phyloP scores from a whole-genome alignment of 2,888 invertebrate genomes.

The Sphaerophoria rueppellii region DNA sequence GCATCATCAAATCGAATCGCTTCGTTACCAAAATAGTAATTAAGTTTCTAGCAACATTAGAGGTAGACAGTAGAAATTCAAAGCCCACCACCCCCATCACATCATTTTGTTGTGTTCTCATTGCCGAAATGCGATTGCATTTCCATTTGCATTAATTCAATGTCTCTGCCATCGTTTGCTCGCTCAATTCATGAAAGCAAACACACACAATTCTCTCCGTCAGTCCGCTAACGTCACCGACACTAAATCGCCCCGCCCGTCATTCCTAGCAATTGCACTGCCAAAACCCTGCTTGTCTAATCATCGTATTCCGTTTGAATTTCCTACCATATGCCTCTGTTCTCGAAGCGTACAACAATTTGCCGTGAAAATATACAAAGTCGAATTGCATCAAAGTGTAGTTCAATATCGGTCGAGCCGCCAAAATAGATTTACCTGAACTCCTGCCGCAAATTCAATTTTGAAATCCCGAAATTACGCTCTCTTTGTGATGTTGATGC shows the following conservation, averaged over 20 bases:
- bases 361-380: conserved; percentile 9
- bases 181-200: conserved; percentile 47
- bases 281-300: conserved; percentile 40
- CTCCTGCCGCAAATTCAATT: conserved; percentile 79
- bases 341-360: conserved; percentile 1
- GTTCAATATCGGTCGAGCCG: conserved; percentile 47
- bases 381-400: conserved; percentile 43
- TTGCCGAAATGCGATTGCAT: conserved; percentile 59
- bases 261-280: not conserved
- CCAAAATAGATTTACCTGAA: conserved; percentile 62
- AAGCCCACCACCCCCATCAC: not conserved
- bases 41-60: conserved; percentile 28
- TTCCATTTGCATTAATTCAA: conserved; percentile 70
- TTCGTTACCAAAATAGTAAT: conserved; percentile 40
- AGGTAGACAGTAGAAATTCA: not conserved
- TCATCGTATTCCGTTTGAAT: conserved; percentile 52
- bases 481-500: conserved; percentile 44
- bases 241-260: not conserved
- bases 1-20: no score
- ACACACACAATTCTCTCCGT: not conserved
- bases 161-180: conserved; percentile 45
- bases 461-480: conserved; percentile 74
- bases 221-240: not conserved
- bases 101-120: not conserved
- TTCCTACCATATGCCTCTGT: conserved; percentile 15